Evolutionary conservation across 1,140 invertebrate species (phyloP), one percentile per base, ranked within the genome.

Genomic region (Reticulitermes speratus): DNA sequence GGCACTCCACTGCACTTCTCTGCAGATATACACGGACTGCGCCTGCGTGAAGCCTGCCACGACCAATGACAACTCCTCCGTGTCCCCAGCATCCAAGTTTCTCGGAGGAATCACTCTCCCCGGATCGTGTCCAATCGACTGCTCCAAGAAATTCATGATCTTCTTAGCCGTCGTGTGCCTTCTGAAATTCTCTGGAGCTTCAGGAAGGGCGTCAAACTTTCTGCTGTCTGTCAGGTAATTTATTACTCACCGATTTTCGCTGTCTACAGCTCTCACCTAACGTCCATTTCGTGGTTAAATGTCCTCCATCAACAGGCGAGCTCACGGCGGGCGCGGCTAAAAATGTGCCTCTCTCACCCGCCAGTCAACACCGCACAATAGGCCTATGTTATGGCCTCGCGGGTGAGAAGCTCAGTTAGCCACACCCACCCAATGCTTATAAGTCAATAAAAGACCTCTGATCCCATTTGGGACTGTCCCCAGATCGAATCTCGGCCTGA

Each of bases 91-190:
- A 21, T 55, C 52, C 52, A 55, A 55, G 14, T 21, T 75, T 75
- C 25, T 23, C 11, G 86, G 84, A 86, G 85, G 87, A 85, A 91
- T 91, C 44, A 93, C 94, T 0, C 89, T 90, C 55, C 91, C 93
- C 1, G 94, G 94, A n/a, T 92, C 94, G 21, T 96, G 95, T 89
- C 91, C 92, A 0, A 93, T 95, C 0, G 94, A 95, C 88, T 96
- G 95, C 88, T 91, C 93, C 87, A 91, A 92, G 6, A 92, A 94
- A 88, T 95, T 95, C 88, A 93, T 94, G 85, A 91, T 94, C 44
- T 95, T 95, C 88, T 87, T 95, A n/a, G 91, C 92, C 14, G 94
- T 95, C 3, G 93, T 95, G 83, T 95, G 94, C 89, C 89, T 94
- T 12, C 88, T 95, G 0, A 95, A 95, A 87, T 95, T 95, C 88